Evolutionary conservation across 2,113 vertebrate species (phyloP), one percentile per base, ranked within the genome.

Genomic region (Clarias gariepinus): DNA sequence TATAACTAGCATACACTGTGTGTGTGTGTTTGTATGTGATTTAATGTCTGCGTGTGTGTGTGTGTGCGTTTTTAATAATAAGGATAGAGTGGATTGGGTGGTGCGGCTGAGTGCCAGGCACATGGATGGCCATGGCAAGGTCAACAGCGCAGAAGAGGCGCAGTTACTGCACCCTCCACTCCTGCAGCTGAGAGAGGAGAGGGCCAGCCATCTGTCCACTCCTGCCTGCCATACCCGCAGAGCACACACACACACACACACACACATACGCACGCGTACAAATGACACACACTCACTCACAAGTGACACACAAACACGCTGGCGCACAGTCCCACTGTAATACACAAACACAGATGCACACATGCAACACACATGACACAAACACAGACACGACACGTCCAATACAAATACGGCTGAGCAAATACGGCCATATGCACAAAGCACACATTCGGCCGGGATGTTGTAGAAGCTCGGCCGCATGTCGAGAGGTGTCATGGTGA

Each of bases 201-300:
- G 94, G 93, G 93, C 92, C 94, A 90, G 92, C 95, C 95, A 95
- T 95, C 95, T 95, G 94, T 95, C 95, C 94, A 94, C 93, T 93
- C 92, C 88, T 93, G 93, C 94, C 94, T 95, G 94, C 94, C 94
- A 95, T 95, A 94, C 93, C 94, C 94, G 93, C 94, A 93, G 94
- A 95, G 94, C 93, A 94, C 73, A 78, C 61, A 87, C 86, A 87
- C 71, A 78, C 81, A 83, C 69, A 83, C 81, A 68, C 86, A 78
- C 69, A 63, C 68, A 69, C 74, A 57, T 36, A 53, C 69, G 25
- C 82, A 83, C 47, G 15, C 16, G 58, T 47, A 28, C 63, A 68
- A 63, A 47, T 30, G n/a, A 47, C 60, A 21, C 57, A 15, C 58
- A 25, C 60, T 58, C 30, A n/a, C 71, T 76, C 36, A 74, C 83